A percentile compares a stretch with the other conserved stretches of the same genome.
phyloP scores from a whole-genome alignment of 2,888 invertebrate species.

The Timandra comae region DNA sequence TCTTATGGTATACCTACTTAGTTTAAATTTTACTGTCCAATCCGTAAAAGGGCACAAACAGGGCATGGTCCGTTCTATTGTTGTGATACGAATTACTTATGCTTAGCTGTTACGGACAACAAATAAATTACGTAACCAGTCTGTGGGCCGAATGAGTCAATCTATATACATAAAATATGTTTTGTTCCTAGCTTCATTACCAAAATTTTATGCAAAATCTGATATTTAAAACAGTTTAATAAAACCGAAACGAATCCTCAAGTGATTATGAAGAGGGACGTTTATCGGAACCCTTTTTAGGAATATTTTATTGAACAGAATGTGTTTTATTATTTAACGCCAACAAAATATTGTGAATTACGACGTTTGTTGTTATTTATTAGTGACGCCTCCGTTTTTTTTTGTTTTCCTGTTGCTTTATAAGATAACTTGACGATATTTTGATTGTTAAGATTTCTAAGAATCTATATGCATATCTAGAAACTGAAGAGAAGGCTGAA shows the following conservation, averaged over 20 bases:
- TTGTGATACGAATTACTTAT: too few relatives aligned
- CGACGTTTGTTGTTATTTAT: neutral
- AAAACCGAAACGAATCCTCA: conserved; percentile 28
- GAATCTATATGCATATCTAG: too few relatives aligned
- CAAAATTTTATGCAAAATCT: conserved; percentile 54
- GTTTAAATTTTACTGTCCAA: too few relatives aligned
- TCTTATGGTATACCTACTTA: too few relatives aligned
- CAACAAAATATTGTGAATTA: conserved; percentile 13
- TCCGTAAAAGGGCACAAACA: neutral
- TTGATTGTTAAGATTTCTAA: too few relatives aligned
- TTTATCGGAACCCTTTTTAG: conserved; percentile 22
- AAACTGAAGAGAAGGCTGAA: too few relatives aligned
- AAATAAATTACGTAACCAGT: conserved; percentile 30
- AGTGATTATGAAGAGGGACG: conserved; percentile 25
- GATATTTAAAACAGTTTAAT: conserved; percentile 44
- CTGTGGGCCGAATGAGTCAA: conserved; percentile 44
- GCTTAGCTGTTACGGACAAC: conserved; percentile 19
- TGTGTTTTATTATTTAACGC: conserved; percentile 14
- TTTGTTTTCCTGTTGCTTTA: too few relatives aligned
- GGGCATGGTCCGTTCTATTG: conserved; percentile 16
- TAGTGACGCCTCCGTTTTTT: conserved; percentile 6
- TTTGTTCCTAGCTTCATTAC: conserved; percentile 27
- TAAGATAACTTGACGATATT: too few relatives aligned
- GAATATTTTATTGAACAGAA: conserved; percentile 18
- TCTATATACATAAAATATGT: conserved; percentile 29